Evolutionary conservation across 2,797 vertebrate genomes (phyloP), one percentile per base, ranked within the genome.

Genomic region (Podargus strigoides): DNA sequence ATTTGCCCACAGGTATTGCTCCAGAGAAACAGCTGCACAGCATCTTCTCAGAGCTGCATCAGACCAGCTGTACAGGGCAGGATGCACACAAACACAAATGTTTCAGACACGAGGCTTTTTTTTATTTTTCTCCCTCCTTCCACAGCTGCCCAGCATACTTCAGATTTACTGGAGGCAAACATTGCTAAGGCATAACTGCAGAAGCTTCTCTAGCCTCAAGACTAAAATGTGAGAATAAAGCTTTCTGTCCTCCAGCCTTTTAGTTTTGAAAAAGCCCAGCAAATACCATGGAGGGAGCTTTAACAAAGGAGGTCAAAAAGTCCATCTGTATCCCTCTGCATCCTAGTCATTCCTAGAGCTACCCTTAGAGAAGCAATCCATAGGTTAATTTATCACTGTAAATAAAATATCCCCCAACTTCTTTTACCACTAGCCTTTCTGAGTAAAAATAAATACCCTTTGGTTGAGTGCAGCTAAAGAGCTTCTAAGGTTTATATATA

Each of bases 11-110:
- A 76, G 97, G 96, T 95, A 50, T 94, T 59, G 95, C 97, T 97
- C 76, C 92, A 82, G 96, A 97, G 97, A 96, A 98, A 97, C 97
- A 97, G 98, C 98, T 97, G 97, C 92, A 95, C 85, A 92, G 74
- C 93, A 94, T 97, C 97, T 96, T 95, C 96, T 88, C 75, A 59
- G 88, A 95, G 87, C 96, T 94, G 96, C 97, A 94, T 96, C 95
- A 96, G 95, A 96, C 95, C 96, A 98, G 97, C 97, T 98, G 97
- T 85, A 84, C 89, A 69, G 95, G 64, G 87, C 80, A 88, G 73
- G 93, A 96, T 92, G 82, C 70, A 93, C 83, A 97, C 90, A 95
- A 96, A 95, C 87, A 91, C 95, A 96, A 97, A 95, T 73, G 86
- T 90, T 97, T 96, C 91, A 86, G 94, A 94, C 85, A 63, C 73